phyloP scores from a whole-genome alignment of 2,888 invertebrate species.

The Rhimphoctona megacephalus region DNA sequence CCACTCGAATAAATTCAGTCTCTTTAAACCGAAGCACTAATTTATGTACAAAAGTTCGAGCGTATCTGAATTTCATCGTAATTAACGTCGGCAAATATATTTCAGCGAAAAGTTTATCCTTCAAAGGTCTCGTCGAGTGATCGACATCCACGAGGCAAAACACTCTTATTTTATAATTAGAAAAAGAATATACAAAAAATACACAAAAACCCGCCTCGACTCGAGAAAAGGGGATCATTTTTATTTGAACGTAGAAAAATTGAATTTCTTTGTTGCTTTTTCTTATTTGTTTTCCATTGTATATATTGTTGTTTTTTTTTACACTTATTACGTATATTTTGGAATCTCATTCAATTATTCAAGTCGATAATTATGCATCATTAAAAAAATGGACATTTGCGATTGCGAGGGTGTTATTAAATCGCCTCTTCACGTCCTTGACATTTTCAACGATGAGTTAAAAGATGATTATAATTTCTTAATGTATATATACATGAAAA shows the following conservation, averaged over 20 bases:
- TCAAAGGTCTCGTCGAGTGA: neutral
- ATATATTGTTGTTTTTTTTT: neutral
- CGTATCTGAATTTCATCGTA: constrained; percentile 7
- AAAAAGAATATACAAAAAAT: neutral
- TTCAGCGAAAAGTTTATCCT: neutral
- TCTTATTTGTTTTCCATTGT: neutral
- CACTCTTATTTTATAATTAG: neutral
- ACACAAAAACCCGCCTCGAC: neutral
- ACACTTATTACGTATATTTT: neutral
- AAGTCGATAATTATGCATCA: constrained; percentile 15
- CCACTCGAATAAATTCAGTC: constrained; percentile 3
- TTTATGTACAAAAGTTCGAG: neutral
- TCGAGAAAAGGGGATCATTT: neutral
- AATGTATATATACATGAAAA: constrained; percentile 4
- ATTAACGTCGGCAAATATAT: constrained; percentile 22
- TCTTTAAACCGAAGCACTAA: constrained; percentile 5
- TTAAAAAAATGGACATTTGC: constrained; percentile 20
- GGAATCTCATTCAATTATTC: constrained; percentile 3
- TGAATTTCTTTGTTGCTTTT: neutral
- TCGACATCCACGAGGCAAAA: neutral
- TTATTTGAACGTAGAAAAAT: neutral
- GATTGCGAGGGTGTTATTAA: constrained; percentile 58
- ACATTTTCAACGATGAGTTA: constrained; percentile 60
- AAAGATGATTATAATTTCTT: constrained; percentile 15
- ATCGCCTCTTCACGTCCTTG: constrained; percentile 57